These are phyloP conservation scores for Cochlearius cochlearius DNA, from an alignment of 2,113 vertebrate genomes.

Conservation along the genomic window DNA sequence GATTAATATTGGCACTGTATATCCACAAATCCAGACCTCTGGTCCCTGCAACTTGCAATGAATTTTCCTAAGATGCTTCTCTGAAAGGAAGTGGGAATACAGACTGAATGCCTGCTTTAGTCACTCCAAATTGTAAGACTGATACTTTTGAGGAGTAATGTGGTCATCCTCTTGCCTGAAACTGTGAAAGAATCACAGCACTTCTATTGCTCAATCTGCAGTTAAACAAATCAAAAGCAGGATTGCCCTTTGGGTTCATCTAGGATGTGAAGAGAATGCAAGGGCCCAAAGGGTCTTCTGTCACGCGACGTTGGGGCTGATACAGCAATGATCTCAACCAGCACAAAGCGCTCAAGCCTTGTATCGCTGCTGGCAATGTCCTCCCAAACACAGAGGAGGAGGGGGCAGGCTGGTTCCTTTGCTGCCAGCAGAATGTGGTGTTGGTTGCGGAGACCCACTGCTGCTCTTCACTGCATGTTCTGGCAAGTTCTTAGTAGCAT, in stretches of 20 bases:
- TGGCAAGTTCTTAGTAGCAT: neutral
- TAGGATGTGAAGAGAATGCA: neutral
- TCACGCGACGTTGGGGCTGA: neutral
- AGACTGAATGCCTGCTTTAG: neutral
- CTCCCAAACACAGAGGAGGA: neutral
- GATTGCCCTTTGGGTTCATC: neutral
- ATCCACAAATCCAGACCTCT: neutral
- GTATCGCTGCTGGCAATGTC: neutral
- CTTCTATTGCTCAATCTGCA: neutral
- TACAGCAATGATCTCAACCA: neutral
- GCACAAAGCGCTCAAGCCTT: neutral
- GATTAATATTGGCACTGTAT: neutral
- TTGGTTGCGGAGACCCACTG: neutral
- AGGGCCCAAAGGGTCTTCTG: neutral
- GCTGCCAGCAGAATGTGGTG: neutral
- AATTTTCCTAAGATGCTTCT: slow-evolving; percentile 14
- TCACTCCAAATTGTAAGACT: neutral
- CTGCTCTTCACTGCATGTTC: neutral
- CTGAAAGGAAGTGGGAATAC: neutral
- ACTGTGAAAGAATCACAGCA: neutral
- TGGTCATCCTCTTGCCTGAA: neutral
- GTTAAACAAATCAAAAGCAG: neutral
- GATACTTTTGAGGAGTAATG: neutral
- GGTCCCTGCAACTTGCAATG: neutral
- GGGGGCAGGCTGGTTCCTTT: neutral